These are phyloP conservation scores for Vanacampus margaritifer DNA, from an alignment of 2,113 vertebrate species.

Conservation along the genomic window DNA sequence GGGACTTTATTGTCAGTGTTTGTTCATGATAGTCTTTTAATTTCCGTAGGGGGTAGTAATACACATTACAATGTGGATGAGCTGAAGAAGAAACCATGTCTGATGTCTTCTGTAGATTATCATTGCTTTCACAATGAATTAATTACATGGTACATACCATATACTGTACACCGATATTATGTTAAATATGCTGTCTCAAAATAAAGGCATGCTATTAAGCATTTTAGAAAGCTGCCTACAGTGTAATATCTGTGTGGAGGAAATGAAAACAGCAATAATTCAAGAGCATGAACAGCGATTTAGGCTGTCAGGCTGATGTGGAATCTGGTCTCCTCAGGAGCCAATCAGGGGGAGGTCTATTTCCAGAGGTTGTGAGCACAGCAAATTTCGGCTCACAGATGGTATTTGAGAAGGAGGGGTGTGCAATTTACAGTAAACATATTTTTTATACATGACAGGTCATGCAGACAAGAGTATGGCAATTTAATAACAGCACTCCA, in stretches of 20 bases:
- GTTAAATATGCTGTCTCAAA: not conserved
- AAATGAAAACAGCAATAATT: constrained; percentile 33
- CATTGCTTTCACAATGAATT: too few relatives aligned
- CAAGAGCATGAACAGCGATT: constrained; percentile 25
- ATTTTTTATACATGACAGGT: constrained; percentile 92
- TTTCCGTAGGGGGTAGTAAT: too few relatives aligned
- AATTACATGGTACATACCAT: too few relatives aligned
- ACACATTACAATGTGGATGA: too few relatives aligned
- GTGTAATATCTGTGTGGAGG: constrained; percentile 7
- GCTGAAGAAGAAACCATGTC: too few relatives aligned
- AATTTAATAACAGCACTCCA: constrained; percentile 69
- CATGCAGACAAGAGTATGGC: constrained; percentile 73
- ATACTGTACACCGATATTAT: not conserved
- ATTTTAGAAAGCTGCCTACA: constrained; percentile 15
- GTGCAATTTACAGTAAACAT: constrained; percentile 90
- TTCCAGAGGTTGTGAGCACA: constrained; percentile 70
- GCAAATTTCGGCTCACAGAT: constrained; percentile 78
- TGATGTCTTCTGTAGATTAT: too few relatives aligned
- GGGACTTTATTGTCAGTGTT: too few relatives aligned
- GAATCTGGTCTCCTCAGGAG: constrained; percentile 52
- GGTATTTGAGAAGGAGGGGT: constrained; percentile 79
- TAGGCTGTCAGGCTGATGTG: constrained; percentile 41
- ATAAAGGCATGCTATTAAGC: not conserved
- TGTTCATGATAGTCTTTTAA: too few relatives aligned
- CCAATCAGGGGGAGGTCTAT: constrained; percentile 68